Conservation (phyloP, 2,888 invertebrate genomes). For the Sminthurinus aureus region DNA sequence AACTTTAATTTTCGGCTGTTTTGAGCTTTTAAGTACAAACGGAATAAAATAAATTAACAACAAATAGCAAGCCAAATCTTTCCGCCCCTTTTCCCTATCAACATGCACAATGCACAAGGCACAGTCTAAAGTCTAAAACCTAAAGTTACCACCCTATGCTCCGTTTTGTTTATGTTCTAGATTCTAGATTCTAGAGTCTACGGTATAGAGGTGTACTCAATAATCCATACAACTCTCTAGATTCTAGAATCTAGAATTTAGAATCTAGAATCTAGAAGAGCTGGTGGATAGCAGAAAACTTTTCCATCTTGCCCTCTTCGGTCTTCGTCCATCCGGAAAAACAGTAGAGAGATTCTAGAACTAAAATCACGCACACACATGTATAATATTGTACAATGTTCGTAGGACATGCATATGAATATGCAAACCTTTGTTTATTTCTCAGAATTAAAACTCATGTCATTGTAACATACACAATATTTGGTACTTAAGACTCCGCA, state of each 20-base stretch:
- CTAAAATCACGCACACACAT: background rate
- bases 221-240: too few relatives aligned
- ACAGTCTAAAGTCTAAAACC: too few relatives aligned
- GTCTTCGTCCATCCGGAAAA: background rate
- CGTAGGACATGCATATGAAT: background rate
- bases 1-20: constrained; percentile 19
- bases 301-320: background rate
- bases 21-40: constrained; percentile 13
- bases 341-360: too few relatives aligned
- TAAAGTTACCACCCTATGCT: background rate
- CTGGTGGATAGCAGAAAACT: background rate
- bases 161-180: too few relatives aligned
- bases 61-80: constrained; percentile 8
- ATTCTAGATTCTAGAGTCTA: too few relatives aligned
- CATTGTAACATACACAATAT: too few relatives aligned
- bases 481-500: too few relatives aligned
- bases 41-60: constrained; percentile 16
- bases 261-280: too few relatives aligned
- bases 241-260: too few relatives aligned
- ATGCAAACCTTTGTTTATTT: background rate
- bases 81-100: background rate
- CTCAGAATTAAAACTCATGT: background rate
- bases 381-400: too few relatives aligned
- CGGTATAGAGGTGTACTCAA: too few relatives aligned
- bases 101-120: background rate